Percentiles rank a stretch among this genome's conserved stretches.
Evolutionary conservation across 30 jellyfish, hydroid and myxozoan genomes (phyloP).

Genomic region (Turritopsis rubra): DNA sequence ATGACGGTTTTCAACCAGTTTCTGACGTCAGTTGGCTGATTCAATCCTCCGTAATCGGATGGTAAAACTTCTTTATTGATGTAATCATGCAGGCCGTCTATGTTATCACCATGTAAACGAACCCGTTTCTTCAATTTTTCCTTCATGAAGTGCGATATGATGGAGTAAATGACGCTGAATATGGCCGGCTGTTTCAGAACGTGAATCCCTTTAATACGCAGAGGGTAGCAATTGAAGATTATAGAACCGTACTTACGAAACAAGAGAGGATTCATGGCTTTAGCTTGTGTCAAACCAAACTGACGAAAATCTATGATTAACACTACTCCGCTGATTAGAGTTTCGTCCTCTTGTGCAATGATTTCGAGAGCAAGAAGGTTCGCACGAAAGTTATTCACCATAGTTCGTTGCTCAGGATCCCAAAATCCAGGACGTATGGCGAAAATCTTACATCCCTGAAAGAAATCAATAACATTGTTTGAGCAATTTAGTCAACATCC

Average conservation of each 20-base stretch:
- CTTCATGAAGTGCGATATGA: slow-evolving; percentile 38
- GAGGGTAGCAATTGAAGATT: slow-evolving; percentile 33
- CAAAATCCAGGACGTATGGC: slow-evolving; percentile 44
- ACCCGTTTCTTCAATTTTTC: slow-evolving; percentile 37
- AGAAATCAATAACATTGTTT: too few species aligned
- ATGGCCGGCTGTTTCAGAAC: slow-evolving; percentile 40
- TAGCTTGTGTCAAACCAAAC: slow-evolving; percentile 44
- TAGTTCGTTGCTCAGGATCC: slow-evolving; percentile 38
- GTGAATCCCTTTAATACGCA: slow-evolving; percentile 45
- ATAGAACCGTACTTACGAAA: slow-evolving; percentile 23
- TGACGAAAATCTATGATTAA: slow-evolving; percentile 28
- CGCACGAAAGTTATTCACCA: slow-evolving; percentile 35
- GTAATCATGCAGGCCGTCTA: not conserved
- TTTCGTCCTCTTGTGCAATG: slow-evolving; percentile 41
- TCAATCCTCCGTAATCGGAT: slow-evolving; percentile 25
- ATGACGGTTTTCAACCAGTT: slow-evolving; percentile 27
- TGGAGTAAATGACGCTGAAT: slow-evolving; percentile 25
- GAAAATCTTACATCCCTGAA: slow-evolving; percentile 36
- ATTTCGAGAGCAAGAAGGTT: slow-evolving; percentile 35
- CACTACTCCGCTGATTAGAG: slow-evolving; percentile 40
- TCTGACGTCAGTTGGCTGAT: slow-evolving; percentile 10
- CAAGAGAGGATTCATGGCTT: slow-evolving; percentile 25
- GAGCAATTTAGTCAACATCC: too few species aligned
- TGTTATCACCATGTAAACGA: slow-evolving; percentile 29
- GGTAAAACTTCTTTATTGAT: slow-evolving; percentile 20